Percentiles rank a stretch among this genome's conserved stretches.
These are phyloP conservation scores for Talpa occidentalis DNA, from an alignment of 2,113 vertebrate species.

Conservation along the genomic window DNA sequence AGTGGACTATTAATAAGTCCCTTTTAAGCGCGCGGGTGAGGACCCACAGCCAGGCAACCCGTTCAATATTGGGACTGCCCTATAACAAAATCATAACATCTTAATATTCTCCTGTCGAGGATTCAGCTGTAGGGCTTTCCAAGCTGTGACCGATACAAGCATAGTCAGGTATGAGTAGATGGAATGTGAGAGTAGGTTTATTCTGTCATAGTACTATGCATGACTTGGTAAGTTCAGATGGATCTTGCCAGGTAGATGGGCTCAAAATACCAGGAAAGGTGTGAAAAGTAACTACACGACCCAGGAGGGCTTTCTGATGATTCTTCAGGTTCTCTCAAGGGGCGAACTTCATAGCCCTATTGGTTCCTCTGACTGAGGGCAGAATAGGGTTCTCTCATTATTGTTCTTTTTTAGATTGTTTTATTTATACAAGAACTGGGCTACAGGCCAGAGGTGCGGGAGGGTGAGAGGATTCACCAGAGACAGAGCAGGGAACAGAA, in stretches of 20 bases:
- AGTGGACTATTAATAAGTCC: too few relatives aligned
- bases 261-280: background rate
- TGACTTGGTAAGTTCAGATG: background rate
- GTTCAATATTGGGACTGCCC: too few relatives aligned
- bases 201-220: background rate
- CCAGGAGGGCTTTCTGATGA: background rate
- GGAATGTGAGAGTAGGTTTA: slow-evolving; percentile 10
- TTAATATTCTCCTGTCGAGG: background rate
- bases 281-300: background rate
- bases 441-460: too few relatives aligned
- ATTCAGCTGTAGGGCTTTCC: background rate
- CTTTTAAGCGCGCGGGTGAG: too few relatives aligned
- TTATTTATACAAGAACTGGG: too few relatives aligned
- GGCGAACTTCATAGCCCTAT: background rate
- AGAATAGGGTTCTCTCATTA: background rate
- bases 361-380: background rate
- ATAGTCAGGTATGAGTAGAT: background rate
- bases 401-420: too few relatives aligned
- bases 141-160: background rate
- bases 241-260: background rate
- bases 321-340: background rate
- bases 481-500: too few relatives aligned
- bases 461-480: too few relatives aligned
- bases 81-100: background rate
- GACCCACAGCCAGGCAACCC: too few relatives aligned